A percentile compares a stretch with the other conserved stretches of the same genome.
Conservation (phyloP, 2,888 invertebrate species). For the Aricia artaxerxes region DNA sequence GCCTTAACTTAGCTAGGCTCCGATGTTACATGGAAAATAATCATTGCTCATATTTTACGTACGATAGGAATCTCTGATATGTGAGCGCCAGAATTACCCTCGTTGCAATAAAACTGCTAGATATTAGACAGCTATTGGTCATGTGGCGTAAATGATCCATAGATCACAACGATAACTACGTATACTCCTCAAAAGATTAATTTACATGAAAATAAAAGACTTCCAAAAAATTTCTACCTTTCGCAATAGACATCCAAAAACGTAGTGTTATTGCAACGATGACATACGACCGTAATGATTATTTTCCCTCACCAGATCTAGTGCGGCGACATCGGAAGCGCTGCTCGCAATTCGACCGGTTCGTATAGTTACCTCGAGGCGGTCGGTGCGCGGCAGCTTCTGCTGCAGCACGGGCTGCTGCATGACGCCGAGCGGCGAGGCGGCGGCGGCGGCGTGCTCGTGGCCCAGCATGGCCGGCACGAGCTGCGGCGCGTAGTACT, state of each 20-base stretch:
- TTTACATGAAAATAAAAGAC: background rate
- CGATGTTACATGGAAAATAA: constrained; percentile 48
- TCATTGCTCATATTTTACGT: background rate
- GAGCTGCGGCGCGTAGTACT: constrained; percentile 93
- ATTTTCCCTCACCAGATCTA: constrained; percentile 18
- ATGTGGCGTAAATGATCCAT: background rate
- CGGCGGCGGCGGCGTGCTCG: constrained; percentile 88
- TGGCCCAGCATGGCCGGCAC: constrained; percentile 95
- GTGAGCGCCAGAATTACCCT: background rate
- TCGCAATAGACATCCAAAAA: background rate
- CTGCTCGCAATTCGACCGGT: constrained; percentile 50
- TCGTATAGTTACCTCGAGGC: constrained; percentile 92
- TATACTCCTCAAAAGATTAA: background rate
- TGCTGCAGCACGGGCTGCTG: constrained; percentile 93
- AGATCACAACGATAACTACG: no score
- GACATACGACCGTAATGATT: constrained; percentile 15
- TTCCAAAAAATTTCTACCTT: background rate
- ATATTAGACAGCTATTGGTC: background rate
- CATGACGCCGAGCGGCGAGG: constrained; percentile 92
- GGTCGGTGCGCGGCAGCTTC: constrained; percentile 96
- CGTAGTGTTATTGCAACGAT: background rate
- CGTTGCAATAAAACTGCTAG: background rate
- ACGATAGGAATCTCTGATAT: background rate
- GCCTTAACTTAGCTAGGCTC: constrained; percentile 60
- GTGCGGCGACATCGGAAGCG: constrained; percentile 61